Conservation (phyloP, 2,888 invertebrate species). For the Cerastoderma edule region DNA sequence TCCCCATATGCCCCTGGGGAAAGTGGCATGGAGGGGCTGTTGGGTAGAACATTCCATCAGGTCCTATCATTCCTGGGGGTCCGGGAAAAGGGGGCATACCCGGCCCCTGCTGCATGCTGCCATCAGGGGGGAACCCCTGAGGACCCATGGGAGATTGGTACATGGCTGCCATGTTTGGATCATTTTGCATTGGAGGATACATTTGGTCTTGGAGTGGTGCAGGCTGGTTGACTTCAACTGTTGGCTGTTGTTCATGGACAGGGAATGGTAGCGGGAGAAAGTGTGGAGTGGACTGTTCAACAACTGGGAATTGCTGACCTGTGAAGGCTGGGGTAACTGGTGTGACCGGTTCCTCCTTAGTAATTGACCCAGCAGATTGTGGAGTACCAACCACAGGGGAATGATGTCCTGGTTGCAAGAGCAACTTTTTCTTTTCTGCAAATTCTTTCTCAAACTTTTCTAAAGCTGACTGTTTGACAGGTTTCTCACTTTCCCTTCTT, state of each 20-base stretch:
- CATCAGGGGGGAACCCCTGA: conserved; percentile 30
- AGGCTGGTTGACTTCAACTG: background rate
- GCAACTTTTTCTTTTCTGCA: conserved; percentile 54
- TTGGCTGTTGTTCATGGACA: conserved; percentile 35
- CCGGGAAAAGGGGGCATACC: conserved; percentile 22
- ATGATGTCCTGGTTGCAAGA: conserved; percentile 35
- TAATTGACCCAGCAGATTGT: conserved; percentile 14
- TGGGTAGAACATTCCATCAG: conserved; percentile 31
- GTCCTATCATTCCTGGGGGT: conserved; percentile 19
- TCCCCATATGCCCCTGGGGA: conserved; percentile 25
- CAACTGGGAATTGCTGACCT: conserved; percentile 17
- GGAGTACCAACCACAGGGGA: conserved; percentile 25
- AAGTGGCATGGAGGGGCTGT: conserved; percentile 1
- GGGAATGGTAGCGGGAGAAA: conserved; percentile 57
- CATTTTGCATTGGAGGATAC: conserved; percentile 37
- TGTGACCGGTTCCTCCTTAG: conserved; percentile 19
- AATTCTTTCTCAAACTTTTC: conserved; percentile 62
- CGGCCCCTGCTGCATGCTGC: conserved; percentile 29
- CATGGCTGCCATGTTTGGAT: conserved; percentile 50
- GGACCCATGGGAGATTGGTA: conserved; percentile 30
- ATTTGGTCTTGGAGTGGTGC: conserved; percentile 21
- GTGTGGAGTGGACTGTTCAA: conserved; percentile 12
- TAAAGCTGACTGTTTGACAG: conserved; percentile 49
- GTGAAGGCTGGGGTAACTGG: conserved; percentile 22
- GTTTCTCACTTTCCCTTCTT: conserved; percentile 34